Percentiles rank a stretch among this genome's conserved stretches.
Evolutionary conservation across 2,113 vertebrate genomes (phyloP).

Genomic region (Formicarius rufipectus): DNA sequence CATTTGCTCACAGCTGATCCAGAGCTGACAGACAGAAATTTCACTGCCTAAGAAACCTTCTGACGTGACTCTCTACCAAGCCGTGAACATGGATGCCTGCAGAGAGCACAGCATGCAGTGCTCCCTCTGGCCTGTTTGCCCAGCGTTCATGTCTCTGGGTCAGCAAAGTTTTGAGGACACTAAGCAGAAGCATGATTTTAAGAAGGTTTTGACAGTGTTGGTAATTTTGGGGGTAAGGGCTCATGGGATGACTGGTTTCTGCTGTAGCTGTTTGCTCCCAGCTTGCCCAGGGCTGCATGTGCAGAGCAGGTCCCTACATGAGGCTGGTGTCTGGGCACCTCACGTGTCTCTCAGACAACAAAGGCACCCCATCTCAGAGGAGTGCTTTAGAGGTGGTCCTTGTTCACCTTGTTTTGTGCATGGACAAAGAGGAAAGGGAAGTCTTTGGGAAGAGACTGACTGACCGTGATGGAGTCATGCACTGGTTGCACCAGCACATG

Average conservation of each 20-base stretch:
- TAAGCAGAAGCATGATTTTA: neutral
- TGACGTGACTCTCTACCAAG: neutral
- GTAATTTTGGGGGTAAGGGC: rapidly evolving
- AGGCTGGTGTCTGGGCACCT: neutral
- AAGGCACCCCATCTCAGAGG: neutral
- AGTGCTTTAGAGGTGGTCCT: neutral
- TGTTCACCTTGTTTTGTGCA: neutral
- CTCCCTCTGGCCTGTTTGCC: neutral
- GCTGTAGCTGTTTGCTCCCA: neutral
- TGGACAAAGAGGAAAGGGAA: neutral
- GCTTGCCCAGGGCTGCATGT: neutral
- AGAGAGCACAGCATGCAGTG: neutral
- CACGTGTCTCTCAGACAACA: rapidly evolving
- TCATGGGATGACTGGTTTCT: neutral
- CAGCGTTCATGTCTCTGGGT: neutral
- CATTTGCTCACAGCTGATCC: neutral
- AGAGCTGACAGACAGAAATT: neutral
- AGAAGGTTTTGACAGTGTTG: neutral
- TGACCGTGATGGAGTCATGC: neutral
- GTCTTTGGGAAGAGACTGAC: neutral
- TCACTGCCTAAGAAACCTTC: neutral
- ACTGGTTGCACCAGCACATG: neutral
- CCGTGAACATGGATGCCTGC: rapidly evolving
- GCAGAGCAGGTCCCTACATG: neutral
- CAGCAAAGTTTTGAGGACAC: neutral